A percentile compares a stretch with the other conserved stretches of the same genome.
phyloP scores from a whole-genome alignment of 2,888 invertebrate genomes.

The Tinea trinotella region DNA sequence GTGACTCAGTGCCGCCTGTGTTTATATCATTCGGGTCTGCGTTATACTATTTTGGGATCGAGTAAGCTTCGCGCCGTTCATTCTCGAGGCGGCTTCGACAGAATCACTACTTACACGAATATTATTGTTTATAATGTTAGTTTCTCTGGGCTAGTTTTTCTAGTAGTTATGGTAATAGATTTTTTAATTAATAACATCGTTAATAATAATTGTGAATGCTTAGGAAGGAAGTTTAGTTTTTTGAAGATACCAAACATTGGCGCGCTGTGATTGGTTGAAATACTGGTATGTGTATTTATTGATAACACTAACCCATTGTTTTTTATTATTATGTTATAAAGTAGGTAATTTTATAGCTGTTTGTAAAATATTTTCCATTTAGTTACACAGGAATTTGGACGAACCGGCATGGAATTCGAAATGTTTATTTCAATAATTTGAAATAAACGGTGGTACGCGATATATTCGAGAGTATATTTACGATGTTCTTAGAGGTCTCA shows the following conservation, averaged over 20 bases:
- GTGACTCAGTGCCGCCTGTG: slow-evolving; percentile 47
- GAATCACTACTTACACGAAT: slow-evolving; percentile 31
- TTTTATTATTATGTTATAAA: background rate
- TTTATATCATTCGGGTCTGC: slow-evolving; percentile 68
- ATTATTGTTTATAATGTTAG: slow-evolving; percentile 36
- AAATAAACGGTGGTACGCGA: too few relatives aligned
- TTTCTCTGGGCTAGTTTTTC: slow-evolving; percentile 29
- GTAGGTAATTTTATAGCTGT: too few relatives aligned
- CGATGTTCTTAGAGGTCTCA: background rate
- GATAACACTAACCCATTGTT: background rate
- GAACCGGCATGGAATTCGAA: too few relatives aligned
- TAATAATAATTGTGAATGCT: background rate
- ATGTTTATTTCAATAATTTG: too few relatives aligned
- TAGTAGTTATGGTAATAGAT: slow-evolving; percentile 6
- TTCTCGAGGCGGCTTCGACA: background rate
- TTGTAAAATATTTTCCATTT: too few relatives aligned
- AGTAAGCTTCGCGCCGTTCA: slow-evolving; percentile 44
- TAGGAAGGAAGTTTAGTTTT: background rate
- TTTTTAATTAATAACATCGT: background rate
- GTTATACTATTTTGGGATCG: slow-evolving; percentile 65
- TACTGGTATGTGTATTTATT: background rate
- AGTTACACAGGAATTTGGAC: too few relatives aligned
- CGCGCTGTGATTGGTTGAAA: background rate
- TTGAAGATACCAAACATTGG: background rate
- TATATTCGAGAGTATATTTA: too few relatives aligned